Percentiles rank a stretch among this genome's conserved stretches.
Evolutionary conservation across 2,797 vertebrate species (phyloP).

Genomic region (Rousettus madagascariensis): DNA sequence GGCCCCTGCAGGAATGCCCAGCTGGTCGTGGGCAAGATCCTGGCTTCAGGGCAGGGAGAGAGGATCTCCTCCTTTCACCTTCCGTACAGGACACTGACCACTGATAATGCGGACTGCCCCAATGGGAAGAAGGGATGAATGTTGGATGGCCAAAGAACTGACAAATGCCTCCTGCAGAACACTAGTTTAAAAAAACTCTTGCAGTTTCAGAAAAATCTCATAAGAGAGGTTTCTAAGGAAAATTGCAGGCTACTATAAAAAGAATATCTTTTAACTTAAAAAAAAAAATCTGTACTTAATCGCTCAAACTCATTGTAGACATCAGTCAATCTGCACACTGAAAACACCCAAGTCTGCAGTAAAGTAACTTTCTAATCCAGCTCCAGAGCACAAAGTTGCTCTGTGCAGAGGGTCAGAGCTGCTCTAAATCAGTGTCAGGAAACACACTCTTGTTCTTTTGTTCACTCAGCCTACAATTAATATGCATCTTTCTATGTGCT

Average conservation of each 20-base stretch:
- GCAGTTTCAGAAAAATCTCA: neutral
- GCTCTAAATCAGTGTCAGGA: neutral
- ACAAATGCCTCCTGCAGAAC: neutral
- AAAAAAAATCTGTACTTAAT: neutral
- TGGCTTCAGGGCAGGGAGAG: neutral
- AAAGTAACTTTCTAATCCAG: neutral
- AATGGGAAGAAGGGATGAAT: neutral
- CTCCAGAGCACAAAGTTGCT: neutral
- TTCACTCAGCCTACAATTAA: neutral
- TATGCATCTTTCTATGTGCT: neutral
- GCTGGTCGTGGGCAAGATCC: neutral
- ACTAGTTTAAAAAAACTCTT: neutral
- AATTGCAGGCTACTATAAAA: neutral
- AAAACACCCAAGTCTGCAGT: neutral
- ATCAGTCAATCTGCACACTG: neutral
- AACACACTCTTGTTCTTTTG: neutral
- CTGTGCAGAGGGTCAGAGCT: neutral
- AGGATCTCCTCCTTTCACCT: neutral
- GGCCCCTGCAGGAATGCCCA: neutral
- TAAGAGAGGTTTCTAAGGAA: constrained; percentile 32
- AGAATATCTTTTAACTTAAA: neutral
- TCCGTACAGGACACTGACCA: neutral
- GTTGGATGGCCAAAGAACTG: neutral
- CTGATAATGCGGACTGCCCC: neutral
- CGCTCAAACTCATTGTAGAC: neutral